Percentiles rank a stretch among this genome's conserved stretches.
Conservation (phyloP, 2,113 vertebrate species). For the Hemiscyllium ocellatum region DNA sequence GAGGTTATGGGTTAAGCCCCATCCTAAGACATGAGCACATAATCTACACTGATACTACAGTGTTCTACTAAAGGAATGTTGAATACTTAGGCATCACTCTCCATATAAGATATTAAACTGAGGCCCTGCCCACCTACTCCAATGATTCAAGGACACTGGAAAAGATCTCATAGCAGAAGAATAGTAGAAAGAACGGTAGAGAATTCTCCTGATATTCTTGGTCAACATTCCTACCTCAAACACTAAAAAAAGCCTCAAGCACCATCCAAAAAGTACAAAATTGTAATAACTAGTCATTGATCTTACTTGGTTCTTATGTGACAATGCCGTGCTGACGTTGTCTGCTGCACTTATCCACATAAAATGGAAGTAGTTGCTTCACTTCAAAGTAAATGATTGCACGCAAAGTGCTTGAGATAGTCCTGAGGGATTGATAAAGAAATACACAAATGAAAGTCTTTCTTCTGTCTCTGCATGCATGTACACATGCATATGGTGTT, state of each 20-base stretch:
- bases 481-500: background rate
- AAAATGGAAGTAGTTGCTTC: background rate
- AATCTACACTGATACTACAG: background rate
- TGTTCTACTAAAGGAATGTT: background rate
- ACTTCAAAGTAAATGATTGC: background rate
- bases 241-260: too few species aligned
- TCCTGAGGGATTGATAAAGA: background rate
- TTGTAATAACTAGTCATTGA: background rate
- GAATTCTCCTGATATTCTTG: background rate
- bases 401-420: background rate
- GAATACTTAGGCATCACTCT: background rate
- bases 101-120: background rate
- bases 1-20: constrained; percentile 7
- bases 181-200: background rate
- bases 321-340: background rate
- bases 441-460: background rate
- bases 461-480: background rate
- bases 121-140: background rate
- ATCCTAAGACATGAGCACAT: background rate
- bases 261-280: background rate
- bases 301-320: background rate
- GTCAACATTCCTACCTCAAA: background rate
- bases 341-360: background rate
- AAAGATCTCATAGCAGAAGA: background rate
- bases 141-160: background rate